Evolutionary conservation across 2,888 invertebrate species (phyloP).

Genomic region (Sarcophaga subvicina): DNA sequence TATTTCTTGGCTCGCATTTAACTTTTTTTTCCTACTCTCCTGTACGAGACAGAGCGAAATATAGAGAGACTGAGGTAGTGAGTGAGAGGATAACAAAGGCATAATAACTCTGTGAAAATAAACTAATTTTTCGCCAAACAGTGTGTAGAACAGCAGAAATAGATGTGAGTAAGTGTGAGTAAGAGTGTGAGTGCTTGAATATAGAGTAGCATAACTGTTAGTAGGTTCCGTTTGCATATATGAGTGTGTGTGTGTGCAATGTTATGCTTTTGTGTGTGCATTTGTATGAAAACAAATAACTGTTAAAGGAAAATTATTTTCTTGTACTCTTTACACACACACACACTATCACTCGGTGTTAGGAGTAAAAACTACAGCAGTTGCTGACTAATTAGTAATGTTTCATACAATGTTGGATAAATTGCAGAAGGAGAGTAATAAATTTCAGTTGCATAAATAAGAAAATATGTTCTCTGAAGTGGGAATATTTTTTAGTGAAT

Average conservation of each 20-base stretch:
- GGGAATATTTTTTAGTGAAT: too few species aligned
- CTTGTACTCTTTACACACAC: not conserved
- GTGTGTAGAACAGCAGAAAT: not conserved
- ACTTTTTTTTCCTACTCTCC: not conserved
- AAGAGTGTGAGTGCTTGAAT: not conserved
- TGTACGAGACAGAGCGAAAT: too few species aligned
- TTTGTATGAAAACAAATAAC: not conserved
- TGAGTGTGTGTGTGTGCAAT: not conserved
- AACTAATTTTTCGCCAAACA: too few species aligned
- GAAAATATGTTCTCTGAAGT: too few species aligned
- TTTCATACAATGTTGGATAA: not conserved
- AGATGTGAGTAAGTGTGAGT: slow-evolving; percentile 15
- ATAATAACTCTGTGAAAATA: too few species aligned
- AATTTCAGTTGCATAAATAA: too few species aligned
- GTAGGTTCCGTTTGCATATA: not conserved
- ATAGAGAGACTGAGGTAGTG: too few species aligned
- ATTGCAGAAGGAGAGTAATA: too few species aligned
- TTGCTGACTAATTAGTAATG: not conserved
- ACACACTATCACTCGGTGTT: not conserved
- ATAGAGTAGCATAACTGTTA: slow-evolving; percentile 2
- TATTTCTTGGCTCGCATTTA: slow-evolving; percentile 47
- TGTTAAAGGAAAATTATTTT: not conserved
- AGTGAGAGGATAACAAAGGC: too few species aligned
- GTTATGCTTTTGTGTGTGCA: not conserved
- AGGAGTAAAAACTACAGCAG: not conserved